These are phyloP conservation scores for Solea solea DNA, from an alignment of 2,113 vertebrate genomes.

Conservation along the genomic window DNA sequence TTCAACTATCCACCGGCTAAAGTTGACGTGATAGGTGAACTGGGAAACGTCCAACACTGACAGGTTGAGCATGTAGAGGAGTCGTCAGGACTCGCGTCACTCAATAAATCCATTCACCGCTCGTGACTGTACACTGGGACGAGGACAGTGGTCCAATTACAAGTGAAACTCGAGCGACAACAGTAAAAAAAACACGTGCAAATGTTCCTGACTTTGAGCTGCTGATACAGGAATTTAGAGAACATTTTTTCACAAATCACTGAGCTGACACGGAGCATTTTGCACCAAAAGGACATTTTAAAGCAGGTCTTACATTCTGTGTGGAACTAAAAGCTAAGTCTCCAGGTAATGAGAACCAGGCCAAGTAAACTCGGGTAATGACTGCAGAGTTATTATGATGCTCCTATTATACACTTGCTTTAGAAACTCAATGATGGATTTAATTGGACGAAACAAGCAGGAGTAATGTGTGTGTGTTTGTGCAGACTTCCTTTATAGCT, in stretches of 20 bases:
- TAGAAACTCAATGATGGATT: constrained; percentile 70
- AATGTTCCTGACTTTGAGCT: constrained; percentile 25
- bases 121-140: no score
- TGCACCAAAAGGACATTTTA: constrained; percentile 59
- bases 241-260: constrained; percentile 60
- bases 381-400: constrained; percentile 54
- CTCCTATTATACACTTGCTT: constrained; percentile 65
- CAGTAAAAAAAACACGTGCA: neutral
- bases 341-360: constrained; percentile 71
- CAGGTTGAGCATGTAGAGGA: no score
- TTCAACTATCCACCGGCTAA: no score
- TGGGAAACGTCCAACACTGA: no score
- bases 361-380: constrained; percentile 58
- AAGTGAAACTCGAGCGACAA: no score
- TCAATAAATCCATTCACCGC: no score
- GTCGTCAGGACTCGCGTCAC: no score
- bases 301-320: constrained; percentile 66
- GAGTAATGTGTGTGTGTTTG: constrained; percentile 11
- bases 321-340: constrained; percentile 26
- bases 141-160: no score
- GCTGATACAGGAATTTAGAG: constrained; percentile 55
- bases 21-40: no score
- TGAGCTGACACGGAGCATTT: constrained; percentile 64
- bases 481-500: constrained; percentile 27
- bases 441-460: constrained; percentile 59